Evolutionary conservation across 2,888 invertebrate species (phyloP).

Genomic region (Zhuqinia jingwanae): DNA sequence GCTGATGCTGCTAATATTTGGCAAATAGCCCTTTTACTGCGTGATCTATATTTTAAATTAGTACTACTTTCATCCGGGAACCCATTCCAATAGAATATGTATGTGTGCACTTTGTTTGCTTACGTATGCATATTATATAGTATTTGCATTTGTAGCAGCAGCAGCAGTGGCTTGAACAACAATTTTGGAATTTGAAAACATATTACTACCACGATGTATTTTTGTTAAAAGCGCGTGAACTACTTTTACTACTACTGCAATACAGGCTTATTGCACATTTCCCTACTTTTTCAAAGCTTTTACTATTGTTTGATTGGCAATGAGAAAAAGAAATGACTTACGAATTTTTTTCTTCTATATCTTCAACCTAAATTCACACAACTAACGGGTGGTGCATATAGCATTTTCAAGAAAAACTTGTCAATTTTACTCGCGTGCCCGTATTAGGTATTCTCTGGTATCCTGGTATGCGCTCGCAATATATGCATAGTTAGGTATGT

Average conservation of each 20-base stretch:
- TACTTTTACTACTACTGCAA: no score
- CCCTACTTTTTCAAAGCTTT: neutral
- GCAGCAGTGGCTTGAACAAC: no score
- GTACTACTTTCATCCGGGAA: neutral
- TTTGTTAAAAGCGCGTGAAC: no score
- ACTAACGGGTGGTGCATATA: neutral
- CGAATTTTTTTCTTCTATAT: no score
- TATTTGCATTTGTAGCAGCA: no score
- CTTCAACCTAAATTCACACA: neutral
- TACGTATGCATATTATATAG: no score
- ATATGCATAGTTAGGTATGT: neutral
- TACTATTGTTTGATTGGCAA: neutral
- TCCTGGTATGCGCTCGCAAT: no score
- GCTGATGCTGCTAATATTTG: constrained; percentile 16
- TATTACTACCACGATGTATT: no score
- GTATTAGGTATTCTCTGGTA: neutral
- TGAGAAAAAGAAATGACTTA: neutral
- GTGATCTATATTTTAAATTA: constrained; percentile 41
- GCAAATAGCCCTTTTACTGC: constrained; percentile 55
- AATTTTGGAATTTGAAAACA: no score
- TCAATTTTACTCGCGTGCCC: constrained; percentile 1
- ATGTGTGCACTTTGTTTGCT: no score
- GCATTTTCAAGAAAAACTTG: neutral
- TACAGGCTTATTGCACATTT: no score
- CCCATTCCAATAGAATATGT: neutral